Evolutionary conservation across 2,113 vertebrate species (phyloP).

Genomic region (Forbesichthys papilliferus): DNA sequence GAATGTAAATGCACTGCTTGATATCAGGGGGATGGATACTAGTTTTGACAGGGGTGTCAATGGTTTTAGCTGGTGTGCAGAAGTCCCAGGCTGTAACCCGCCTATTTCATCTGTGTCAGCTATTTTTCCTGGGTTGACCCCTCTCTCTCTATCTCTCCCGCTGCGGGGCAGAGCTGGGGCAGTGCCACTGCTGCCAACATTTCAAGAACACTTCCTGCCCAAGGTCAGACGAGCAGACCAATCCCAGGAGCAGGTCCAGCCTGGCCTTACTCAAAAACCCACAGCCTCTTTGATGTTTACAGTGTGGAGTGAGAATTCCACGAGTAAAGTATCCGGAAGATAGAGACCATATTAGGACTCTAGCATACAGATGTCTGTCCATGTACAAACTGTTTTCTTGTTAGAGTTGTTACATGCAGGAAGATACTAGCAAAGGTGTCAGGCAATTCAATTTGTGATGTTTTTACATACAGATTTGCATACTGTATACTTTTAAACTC

Average conservation of each 20-base stretch:
- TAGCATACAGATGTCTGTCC: background rate
- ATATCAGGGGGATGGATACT: slow-evolving; percentile 26
- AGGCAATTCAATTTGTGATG: too few relatives aligned
- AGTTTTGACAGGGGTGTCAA: slow-evolving; percentile 44
- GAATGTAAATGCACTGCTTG: slow-evolving; percentile 43
- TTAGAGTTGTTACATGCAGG: too few relatives aligned
- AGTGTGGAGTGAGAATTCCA: slow-evolving; percentile 1
- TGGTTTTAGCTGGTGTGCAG: slow-evolving; percentile 57
- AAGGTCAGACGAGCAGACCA: slow-evolving; percentile 42
- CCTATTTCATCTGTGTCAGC: slow-evolving; percentile 60
- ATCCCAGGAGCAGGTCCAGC: slow-evolving; percentile 25
- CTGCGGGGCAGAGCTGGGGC: slow-evolving; percentile 50
- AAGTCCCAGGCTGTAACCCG: slow-evolving; percentile 37
- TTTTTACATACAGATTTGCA: too few relatives aligned
- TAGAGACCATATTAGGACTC: background rate
- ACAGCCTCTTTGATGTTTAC: slow-evolving; percentile 25
- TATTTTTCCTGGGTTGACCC: slow-evolving; percentile 54
- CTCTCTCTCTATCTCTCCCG: slow-evolving; percentile 27
- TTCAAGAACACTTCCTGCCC: slow-evolving; percentile 43
- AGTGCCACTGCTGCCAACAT: slow-evolving; percentile 45
- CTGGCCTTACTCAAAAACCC: slow-evolving; percentile 35
- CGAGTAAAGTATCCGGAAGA: background rate
- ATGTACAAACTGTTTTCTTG: too few relatives aligned
- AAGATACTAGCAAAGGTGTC: too few relatives aligned
- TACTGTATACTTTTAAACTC: too few relatives aligned